Conservation (phyloP, 2,797 vertebrate species). For the Crocodylus rhombifer region DNA sequence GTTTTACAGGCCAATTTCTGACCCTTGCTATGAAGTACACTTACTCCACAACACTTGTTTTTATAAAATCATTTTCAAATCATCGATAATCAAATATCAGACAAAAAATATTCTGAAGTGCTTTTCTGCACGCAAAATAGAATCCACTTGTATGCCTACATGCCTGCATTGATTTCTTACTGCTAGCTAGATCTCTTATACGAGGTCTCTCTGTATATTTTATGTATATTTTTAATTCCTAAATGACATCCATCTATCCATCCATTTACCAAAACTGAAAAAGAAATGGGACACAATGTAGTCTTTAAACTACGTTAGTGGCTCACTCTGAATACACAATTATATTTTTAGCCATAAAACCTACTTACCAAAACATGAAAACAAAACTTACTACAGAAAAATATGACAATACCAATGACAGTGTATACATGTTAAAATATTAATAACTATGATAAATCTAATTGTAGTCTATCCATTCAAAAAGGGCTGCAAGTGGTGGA, state of each 20-base stretch:
- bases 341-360: not conserved
- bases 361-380: not conserved
- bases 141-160: not conserved
- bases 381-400: not conserved
- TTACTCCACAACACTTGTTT: constrained; percentile 41
- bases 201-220: not conserved
- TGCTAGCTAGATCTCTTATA: not conserved
- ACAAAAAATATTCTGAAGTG: not conserved
- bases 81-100: not conserved
- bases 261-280: not conserved
- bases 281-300: not conserved
- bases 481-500: not conserved
- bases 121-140: not conserved
- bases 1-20: constrained; percentile 12
- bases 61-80: constrained; percentile 28
- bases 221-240: not conserved
- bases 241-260: not conserved
- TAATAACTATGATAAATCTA: not conserved
- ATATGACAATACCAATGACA: not conserved
- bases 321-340: constrained; percentile 16
- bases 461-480: not conserved
- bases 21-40: not conserved
- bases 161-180: not conserved
- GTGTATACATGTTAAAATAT: not conserved
- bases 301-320: not conserved